Conservation (phyloP, 2,113 vertebrate genomes). For the Oncorhynchus tshawytscha region DNA sequence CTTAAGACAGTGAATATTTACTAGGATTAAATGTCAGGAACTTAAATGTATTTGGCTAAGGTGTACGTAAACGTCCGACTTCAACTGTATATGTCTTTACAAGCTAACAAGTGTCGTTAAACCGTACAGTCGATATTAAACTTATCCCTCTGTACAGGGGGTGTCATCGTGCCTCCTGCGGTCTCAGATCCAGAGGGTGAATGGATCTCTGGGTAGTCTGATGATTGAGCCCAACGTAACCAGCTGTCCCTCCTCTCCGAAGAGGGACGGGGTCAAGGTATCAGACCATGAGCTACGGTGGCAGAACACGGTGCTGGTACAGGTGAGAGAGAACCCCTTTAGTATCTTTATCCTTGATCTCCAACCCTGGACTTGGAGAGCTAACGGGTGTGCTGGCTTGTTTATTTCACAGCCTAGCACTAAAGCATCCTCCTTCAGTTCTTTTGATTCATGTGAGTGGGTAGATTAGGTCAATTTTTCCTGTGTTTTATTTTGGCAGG, state of each 20-base stretch:
- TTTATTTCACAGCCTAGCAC: not conserved
- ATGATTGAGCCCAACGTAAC: conserved; percentile 63
- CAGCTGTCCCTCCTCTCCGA: conserved; percentile 19
- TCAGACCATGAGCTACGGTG: conserved; percentile 68
- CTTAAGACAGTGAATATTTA: too few species aligned
- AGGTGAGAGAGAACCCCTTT: conserved; percentile 43
- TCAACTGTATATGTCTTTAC: too few species aligned
- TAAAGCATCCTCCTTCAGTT: not conserved
- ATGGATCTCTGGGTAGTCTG: conserved; percentile 67
- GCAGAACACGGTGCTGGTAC: conserved; percentile 63
- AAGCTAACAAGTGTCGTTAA: not conserved
- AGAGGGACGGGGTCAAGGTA: conserved; percentile 8
- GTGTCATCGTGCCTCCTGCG: conserved; percentile 51
- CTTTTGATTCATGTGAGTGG: not conserved
- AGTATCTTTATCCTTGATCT: not conserved
- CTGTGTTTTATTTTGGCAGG: conserved; percentile 44
- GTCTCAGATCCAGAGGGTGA: conserved; percentile 65
- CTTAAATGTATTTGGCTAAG: too few species aligned
- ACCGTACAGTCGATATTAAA: too few species aligned
- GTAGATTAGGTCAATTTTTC: not conserved
- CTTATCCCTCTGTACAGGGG: conserved; percentile 32
- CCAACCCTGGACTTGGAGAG: not conserved
- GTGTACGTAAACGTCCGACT: too few species aligned
- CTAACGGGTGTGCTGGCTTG: not conserved
- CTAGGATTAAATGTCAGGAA: too few species aligned